Base-by-base conservation (phyloP, 2,113 vertebrate genomes). In the Falcunculus frontatus region DNA sequence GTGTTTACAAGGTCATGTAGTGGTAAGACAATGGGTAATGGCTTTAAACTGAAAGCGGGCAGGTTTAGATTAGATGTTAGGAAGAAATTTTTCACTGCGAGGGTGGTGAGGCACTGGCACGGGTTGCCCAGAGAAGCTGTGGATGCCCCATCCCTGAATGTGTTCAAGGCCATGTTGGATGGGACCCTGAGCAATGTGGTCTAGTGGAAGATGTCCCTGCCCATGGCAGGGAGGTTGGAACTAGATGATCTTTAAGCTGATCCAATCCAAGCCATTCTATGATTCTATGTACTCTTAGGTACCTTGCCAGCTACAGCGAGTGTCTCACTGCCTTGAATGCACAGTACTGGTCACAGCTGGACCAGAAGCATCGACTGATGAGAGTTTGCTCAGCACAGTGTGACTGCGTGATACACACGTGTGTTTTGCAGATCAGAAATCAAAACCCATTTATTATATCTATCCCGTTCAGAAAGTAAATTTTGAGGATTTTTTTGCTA, bases 81-180 rank as follows among this genome's bases (percentile, higher is more conserved):
- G 32, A n/a, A 53, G 29, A 60, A 44, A 52, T 52, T 39, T 20
- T 52, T 82, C 49, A 15, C 13, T 19, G 20, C 55, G 30, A 47
- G 20, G 13, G 9, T 53, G 20, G 16, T n/a, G n/a, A 89, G 29
- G 20, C 46, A 46, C 29, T 21, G n/a, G 13, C 11, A 46, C 46
- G 60, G 29, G 25, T 10, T 53, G 9, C 11, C 14, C 46, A 60
- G 53, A 53, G 14, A 26, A 52, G 19, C 0, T 60, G 32, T 53
- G 39, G 39, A 47, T 68, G n/a, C 14, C 20, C 3, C 47, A 53
- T 27, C 4, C 55, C 21, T 32, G 41, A 8, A 39, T 16, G 4
- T 41, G 23, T 26, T 55, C n/a, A 53, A 47, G 47, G 30, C 10
- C 32, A 11, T 0, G 0, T 53, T 32, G 18, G 39, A 46, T 68